Evolutionary conservation across 1,140 invertebrate genomes (phyloP), one percentile per base, ranked within the genome.

Genomic region (Holotrichia oblita): DNA sequence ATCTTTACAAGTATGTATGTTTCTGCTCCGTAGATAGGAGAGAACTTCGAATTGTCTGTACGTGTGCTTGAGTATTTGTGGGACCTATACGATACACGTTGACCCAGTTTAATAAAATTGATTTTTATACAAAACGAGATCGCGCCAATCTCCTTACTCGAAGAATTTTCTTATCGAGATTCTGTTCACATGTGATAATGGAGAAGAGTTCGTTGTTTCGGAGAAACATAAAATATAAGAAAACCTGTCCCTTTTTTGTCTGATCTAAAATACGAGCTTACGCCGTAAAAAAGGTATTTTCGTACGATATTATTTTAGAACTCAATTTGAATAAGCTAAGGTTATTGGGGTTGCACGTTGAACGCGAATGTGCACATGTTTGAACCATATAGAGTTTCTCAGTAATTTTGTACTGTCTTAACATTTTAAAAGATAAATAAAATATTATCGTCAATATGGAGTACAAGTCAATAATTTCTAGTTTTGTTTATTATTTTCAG

Each of bases 81-180:
- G 61, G 22, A 69, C 20, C 61, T 69, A 34, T 34, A 10, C 61
- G 22, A 55, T 55, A 17, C 22, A 69, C 61, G 22, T 48, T 69
- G 61, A 69, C 61, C 61, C 24, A 69, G 61, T 69, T 69, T 69
- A 69, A 69, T 69, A 69, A 69, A 69, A 69, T 69, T 69, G 61
- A 69, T 69, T 69, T 69, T 69, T 69, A 69, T 69, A 69, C 61
- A 69, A 69, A 69, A 69, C 61, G 61, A 69, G 61, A 69, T 69
- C 61, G 61, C 61, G 61, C 17, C 61, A 69, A 69, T 69, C 61
- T 69, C 22, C 61, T 69, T 69, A 69, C 61, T 69, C 61, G 61
- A 69, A 20, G 61, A 34, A 69, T 69, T 69, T 69, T 34, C 61
- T 69, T 69, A 69, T 69, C 61, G 61, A 69, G 61, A 69, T 69